These are phyloP conservation scores for Aurelia coerulea DNA, from an alignment of 30 jellyfish, hydroid and myxozoan species.

Conservation along the genomic window DNA sequence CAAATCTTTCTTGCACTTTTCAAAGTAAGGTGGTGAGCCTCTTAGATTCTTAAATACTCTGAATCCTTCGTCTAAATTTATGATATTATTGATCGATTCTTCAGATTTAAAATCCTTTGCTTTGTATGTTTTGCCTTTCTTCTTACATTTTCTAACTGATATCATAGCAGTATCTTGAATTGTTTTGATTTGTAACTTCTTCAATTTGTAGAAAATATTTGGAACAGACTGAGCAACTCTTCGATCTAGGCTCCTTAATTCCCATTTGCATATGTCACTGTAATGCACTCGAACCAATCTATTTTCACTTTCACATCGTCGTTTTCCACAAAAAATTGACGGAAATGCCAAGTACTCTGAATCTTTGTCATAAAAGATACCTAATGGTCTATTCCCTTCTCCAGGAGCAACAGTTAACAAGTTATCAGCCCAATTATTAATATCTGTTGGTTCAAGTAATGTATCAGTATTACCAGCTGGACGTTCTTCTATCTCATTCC, in stretches of 20 bases:
- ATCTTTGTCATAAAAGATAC: slow-evolving; percentile 19
- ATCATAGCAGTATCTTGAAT: slow-evolving; percentile 40
- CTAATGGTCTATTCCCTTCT: slow-evolving; percentile 52
- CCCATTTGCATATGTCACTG: slow-evolving; percentile 48
- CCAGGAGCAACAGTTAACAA: slow-evolving; percentile 36
- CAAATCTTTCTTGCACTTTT: slow-evolving; percentile 33
- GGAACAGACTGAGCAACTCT: slow-evolving; percentile 45
- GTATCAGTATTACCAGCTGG: slow-evolving; percentile 47
- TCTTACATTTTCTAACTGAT: slow-evolving; percentile 35
- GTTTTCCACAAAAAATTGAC: slow-evolving; percentile 34
- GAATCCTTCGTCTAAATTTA: slow-evolving; percentile 36
- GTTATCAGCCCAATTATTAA: not conserved
- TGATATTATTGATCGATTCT: not conserved
- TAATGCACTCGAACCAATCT: slow-evolving; percentile 10
- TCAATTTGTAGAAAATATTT: slow-evolving; percentile 28
- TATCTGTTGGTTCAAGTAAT: slow-evolving; percentile 3
- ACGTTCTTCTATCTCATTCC: slow-evolving; percentile 16
- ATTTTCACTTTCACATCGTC: not conserved
- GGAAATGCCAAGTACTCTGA: slow-evolving; percentile 38
- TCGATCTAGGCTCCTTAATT: slow-evolving; percentile 24
- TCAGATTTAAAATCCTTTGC: slow-evolving; percentile 10
- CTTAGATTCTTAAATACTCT: slow-evolving; percentile 26
- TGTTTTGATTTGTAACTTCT: slow-evolving; percentile 29
- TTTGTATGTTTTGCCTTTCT: slow-evolving; percentile 1
- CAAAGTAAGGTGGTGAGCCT: slow-evolving; percentile 52